Evolutionary conservation across 2,888 invertebrate species (phyloP).

Genomic region (Parnassius orleans): DNA sequence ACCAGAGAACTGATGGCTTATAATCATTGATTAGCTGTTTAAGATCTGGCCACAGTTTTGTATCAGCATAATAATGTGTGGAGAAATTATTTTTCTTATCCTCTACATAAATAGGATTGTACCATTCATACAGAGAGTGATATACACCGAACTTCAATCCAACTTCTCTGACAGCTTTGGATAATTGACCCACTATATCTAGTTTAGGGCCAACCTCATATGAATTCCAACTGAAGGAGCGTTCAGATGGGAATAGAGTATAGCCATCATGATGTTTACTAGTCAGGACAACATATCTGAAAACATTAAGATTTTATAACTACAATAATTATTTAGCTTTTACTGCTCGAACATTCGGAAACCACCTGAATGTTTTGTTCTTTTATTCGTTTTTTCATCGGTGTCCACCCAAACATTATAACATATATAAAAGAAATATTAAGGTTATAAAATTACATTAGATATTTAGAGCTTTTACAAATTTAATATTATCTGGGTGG

Average conservation of each 20-base stretch:
- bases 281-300: constrained; percentile 89
- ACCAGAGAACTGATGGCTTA: constrained; percentile 91
- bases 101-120: constrained; percentile 87
- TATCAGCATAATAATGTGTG: constrained; percentile 83
- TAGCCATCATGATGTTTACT: constrained; percentile 95
- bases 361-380: too few species aligned
- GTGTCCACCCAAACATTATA: too few species aligned
- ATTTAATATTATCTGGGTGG: too few species aligned
- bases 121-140: constrained; percentile 94
- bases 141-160: constrained; percentile 90
- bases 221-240: constrained; percentile 92
- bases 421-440: too few species aligned
- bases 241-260: constrained; percentile 90
- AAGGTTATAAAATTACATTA: too few species aligned
- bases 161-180: constrained; percentile 82
- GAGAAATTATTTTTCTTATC: constrained; percentile 85
- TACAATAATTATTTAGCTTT: too few species aligned
- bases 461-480: too few species aligned
- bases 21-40: constrained; percentile 86
- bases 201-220: constrained; percentile 88
- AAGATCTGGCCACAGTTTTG: constrained; percentile 91
- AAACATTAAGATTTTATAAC: not conserved
- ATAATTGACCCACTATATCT: constrained; percentile 89
- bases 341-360: not conserved
- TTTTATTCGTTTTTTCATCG: too few species aligned